Evolutionary conservation across 2,888 invertebrate genomes (phyloP).

Genomic region (Trichogramma evanescens): DNA sequence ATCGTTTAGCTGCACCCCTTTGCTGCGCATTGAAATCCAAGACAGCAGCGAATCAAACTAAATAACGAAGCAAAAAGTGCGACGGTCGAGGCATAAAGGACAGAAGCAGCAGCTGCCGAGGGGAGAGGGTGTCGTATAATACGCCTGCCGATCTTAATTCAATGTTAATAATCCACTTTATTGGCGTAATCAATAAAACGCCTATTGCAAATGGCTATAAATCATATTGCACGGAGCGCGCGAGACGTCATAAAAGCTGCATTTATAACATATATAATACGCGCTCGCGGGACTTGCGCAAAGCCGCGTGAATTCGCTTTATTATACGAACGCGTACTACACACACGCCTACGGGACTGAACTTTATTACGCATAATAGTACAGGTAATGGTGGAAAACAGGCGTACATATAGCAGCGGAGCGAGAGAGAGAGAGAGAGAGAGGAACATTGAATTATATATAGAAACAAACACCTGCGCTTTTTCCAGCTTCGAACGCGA

Average conservation of each 20-base stretch:
- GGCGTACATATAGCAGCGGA: no score
- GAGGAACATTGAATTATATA: neutral
- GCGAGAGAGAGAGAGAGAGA: no score
- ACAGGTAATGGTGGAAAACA: no score
- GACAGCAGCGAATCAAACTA: no score
- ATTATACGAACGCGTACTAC: neutral
- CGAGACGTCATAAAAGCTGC: neutral
- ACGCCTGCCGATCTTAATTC: constrained; percentile 9
- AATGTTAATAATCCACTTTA: constrained; percentile 12
- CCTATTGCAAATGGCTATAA: constrained; percentile 11
- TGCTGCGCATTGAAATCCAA: neutral
- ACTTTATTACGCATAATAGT: no score
- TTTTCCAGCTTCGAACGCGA: neutral
- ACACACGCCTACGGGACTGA: neutral
- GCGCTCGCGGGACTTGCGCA: neutral
- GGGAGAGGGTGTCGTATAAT: neutral
- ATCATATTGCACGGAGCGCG: constrained; percentile 9
- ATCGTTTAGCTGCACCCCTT: constrained; percentile 2
- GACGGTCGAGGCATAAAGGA: no score
- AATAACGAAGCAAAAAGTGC: no score
- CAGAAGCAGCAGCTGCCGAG: no score
- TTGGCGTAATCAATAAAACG: constrained; percentile 13
- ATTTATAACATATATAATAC: constrained; percentile 2
- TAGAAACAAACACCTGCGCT: constrained; percentile 12
- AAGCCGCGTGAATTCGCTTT: neutral